Conservation (phyloP, 2,113 vertebrate genomes). For the Aegypius monachus region DNA sequence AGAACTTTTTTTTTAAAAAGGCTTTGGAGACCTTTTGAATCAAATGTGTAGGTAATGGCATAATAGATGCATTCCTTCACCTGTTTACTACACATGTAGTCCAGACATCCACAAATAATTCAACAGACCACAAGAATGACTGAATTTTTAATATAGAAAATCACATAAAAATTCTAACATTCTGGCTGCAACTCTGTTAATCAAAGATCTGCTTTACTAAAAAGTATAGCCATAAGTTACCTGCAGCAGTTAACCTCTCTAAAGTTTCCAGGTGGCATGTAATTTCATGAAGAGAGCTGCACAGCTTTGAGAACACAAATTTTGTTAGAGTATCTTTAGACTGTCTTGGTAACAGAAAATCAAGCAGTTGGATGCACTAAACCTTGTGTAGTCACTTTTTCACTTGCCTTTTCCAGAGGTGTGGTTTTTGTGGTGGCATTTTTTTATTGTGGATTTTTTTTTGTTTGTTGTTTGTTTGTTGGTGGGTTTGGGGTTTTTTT, state of each 20-base stretch:
- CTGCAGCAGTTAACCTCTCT: constrained; percentile 1
- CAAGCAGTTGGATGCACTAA: constrained; percentile 26
- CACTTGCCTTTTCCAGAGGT: constrained; percentile 10
- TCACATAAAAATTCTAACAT: background rate
- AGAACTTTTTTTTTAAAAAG: background rate
- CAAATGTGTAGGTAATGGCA: background rate
- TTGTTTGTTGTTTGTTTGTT: background rate
- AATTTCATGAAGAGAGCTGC: background rate
- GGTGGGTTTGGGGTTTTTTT: too few species aligned
- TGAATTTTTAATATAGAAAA: background rate
- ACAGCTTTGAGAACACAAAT: background rate
- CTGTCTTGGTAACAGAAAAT: background rate
- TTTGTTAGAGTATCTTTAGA: background rate
- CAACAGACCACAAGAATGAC: background rate
- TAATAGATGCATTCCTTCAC: constrained; percentile 27
- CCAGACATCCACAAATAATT: background rate
- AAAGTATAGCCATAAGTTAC: background rate
- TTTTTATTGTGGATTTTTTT: background rate
- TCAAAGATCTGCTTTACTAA: background rate
- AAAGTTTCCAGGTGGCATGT: constrained; percentile 3
- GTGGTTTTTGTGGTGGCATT: background rate
- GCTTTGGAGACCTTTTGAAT: background rate
- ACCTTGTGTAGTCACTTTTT: constrained; percentile 30
- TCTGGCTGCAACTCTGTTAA: background rate
- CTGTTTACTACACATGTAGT: background rate